phyloP scores from a whole-genome alignment of 2,888 invertebrate genomes.

The Augochlorella aurata region DNA sequence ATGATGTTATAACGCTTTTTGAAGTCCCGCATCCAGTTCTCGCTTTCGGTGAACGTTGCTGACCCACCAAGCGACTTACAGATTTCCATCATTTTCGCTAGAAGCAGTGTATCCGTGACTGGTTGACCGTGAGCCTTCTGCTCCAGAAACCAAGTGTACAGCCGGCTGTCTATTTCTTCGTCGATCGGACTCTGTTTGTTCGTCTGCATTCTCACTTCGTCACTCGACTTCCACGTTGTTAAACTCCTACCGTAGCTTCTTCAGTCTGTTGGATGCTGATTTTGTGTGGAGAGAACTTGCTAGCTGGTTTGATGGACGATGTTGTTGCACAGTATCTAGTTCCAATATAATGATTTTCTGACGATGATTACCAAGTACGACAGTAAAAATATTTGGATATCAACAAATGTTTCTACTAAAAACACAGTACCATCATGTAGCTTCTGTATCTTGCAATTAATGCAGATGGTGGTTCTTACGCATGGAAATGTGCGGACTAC shows the following conservation, averaged over 20 bases:
- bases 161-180: conserved; percentile 2
- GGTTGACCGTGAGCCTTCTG: background rate
- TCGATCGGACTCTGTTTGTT: background rate
- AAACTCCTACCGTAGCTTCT: background rate
- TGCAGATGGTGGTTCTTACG: too few relatives aligned
- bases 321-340: background rate
- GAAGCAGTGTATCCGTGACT: background rate
- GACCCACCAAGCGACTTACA: background rate
- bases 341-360: conserved; percentile 1
- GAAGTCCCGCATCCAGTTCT: conserved; percentile 8
- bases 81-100: conserved; percentile 6
- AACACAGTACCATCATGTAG: too few relatives aligned
- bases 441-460: too few relatives aligned
- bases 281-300: background rate
- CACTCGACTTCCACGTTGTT: background rate
- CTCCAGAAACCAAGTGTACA: conserved; percentile 20
- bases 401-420: too few relatives aligned
- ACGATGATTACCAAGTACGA: background rate
- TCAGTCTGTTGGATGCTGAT: background rate
- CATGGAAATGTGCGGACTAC: too few relatives aligned
- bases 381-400: too few relatives aligned
- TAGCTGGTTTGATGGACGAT: background rate
- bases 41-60: background rate
- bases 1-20: background rate
- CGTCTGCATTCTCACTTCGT: background rate